Conservation (phyloP, 2,113 vertebrate genomes). For the Vulpes ferrilata region DNA sequence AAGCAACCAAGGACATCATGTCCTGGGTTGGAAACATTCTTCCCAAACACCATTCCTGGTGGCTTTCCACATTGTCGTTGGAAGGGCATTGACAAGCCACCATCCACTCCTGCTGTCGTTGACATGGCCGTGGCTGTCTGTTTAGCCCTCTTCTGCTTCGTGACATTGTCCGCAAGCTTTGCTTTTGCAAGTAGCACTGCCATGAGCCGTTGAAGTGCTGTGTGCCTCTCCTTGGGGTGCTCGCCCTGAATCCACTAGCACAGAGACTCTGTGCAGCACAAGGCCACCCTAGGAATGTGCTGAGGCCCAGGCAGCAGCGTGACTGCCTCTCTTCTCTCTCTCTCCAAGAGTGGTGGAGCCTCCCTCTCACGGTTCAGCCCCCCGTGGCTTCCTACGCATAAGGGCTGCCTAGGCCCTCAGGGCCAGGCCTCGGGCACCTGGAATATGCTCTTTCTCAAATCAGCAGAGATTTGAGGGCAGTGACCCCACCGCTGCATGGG, state of each 20-base stretch:
- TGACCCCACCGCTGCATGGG: fast-evolving
- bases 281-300: fast-evolving
- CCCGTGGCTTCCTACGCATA: neutral
- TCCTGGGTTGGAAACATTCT: neutral
- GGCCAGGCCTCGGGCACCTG: fast-evolving
- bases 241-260: fast-evolving
- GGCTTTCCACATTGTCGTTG: fast-evolving
- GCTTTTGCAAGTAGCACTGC: fast-evolving
- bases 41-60: fast-evolving
- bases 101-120: neutral
- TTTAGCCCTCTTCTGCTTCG: neutral
- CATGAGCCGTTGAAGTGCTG: fast-evolving
- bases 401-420: neutral
- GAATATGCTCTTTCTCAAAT: fast-evolving
- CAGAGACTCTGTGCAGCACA: fast-evolving
- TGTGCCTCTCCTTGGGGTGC: fast-evolving
- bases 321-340: neutral
- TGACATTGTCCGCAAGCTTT: fast-evolving
- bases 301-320: fast-evolving
- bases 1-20: neutral
- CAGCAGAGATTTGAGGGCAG: neutral
- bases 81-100: fast-evolving
- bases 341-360: neutral
- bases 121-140: fast-evolving
- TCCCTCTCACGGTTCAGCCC: neutral